These are phyloP conservation scores for Tupaia tana DNA, from an alignment of 2,113 vertebrate genomes.

Conservation along the genomic window DNA sequence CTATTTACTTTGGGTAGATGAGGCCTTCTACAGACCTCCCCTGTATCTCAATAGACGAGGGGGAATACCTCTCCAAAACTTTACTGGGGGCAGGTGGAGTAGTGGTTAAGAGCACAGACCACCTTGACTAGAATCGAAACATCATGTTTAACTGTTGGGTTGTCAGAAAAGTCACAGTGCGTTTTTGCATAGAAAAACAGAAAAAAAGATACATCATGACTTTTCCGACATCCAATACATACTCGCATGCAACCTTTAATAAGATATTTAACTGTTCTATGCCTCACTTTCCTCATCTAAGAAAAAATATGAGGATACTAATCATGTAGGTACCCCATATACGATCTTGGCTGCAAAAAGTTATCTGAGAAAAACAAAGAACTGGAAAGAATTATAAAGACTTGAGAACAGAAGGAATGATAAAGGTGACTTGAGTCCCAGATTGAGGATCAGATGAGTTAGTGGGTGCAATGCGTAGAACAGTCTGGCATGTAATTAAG, in stretches of 20 bases:
- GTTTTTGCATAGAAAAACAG: too few species aligned
- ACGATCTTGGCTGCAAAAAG: too few species aligned
- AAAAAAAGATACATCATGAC: too few species aligned
- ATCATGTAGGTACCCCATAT: background rate
- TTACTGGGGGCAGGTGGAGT: background rate
- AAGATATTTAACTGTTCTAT: background rate
- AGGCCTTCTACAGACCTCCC: background rate
- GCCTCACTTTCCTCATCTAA: constrained; percentile 19
- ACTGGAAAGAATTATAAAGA: too few species aligned
- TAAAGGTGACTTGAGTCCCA: background rate
- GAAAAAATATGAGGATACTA: background rate
- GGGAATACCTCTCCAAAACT: background rate
- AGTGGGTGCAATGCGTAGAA: background rate
- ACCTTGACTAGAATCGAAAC: background rate
- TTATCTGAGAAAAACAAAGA: too few species aligned
- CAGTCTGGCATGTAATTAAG: constrained; percentile 5
- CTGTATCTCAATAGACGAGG: background rate
- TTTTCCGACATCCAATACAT: background rate
- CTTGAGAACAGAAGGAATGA: too few species aligned
- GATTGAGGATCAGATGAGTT: background rate
- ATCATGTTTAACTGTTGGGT: background rate
- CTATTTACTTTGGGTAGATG: background rate
- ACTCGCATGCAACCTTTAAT: background rate
- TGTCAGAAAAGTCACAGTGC: too few species aligned
- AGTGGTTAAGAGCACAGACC: background rate